Evolutionary conservation across 2,797 vertebrate genomes (phyloP).

Genomic region (Ctenopoma multispine): DNA sequence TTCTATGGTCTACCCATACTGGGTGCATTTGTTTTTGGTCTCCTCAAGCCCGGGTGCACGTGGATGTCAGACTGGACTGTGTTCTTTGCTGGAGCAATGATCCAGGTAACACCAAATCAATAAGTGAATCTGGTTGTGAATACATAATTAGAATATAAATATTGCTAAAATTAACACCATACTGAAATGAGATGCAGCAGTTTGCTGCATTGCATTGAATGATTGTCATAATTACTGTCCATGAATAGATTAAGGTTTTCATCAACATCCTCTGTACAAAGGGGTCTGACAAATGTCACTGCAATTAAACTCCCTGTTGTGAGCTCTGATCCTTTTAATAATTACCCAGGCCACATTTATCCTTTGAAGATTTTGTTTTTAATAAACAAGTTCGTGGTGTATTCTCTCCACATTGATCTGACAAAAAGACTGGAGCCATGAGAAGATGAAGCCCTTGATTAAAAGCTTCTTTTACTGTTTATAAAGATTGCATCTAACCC

Average conservation of each 20-base stretch:
- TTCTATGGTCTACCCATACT: slow-evolving; percentile 91
- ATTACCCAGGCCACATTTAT: slow-evolving; percentile 33
- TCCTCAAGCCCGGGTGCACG: slow-evolving; percentile 88
- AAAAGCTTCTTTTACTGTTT: slow-evolving; percentile 39
- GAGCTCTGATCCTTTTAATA: slow-evolving; percentile 34
- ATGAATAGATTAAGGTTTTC: slow-evolving; percentile 35
- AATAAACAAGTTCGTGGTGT: slow-evolving; percentile 36
- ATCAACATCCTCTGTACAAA: slow-evolving; percentile 18
- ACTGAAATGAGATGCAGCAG: not conserved
- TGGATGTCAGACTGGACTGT: slow-evolving; percentile 92
- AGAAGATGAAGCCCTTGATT: slow-evolving; percentile 48
- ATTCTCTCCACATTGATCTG: slow-evolving; percentile 32
- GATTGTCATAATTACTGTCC: slow-evolving; percentile 1
- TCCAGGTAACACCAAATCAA: slow-evolving; percentile 83
- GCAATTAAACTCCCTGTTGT: slow-evolving; percentile 36
- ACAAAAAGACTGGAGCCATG: slow-evolving; percentile 26
- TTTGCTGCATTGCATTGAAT: slow-evolving; percentile 8
- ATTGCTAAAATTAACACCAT: not conserved
- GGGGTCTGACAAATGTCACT: slow-evolving; percentile 18
- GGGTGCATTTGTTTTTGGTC: slow-evolving; percentile 84
- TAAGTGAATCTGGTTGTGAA: slow-evolving; percentile 31
- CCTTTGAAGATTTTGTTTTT: slow-evolving; percentile 36
- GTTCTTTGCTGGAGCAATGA: slow-evolving; percentile 88
- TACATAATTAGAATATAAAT: slow-evolving; percentile 1
- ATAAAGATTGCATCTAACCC: slow-evolving; percentile 30